Evolutionary conservation across 2,113 vertebrate genomes (phyloP), one percentile per base, ranked within the genome.

Genomic region (Lucifuga dentata): DNA sequence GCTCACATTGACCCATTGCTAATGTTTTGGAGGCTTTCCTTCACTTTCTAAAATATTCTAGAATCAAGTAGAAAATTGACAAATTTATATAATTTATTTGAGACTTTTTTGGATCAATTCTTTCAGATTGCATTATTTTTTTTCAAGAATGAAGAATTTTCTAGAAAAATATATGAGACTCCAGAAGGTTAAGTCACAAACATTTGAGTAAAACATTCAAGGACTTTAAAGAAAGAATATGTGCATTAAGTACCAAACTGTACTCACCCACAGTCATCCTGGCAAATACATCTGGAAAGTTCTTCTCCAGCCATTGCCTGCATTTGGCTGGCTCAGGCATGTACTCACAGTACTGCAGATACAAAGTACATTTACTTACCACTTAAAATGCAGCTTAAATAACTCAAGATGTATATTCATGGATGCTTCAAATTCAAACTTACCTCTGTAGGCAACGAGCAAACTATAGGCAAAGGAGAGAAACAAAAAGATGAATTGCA

Each of bases 291-390:
- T 96, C 95, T 65, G 98, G 98, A 75, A 98, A 99, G 89, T 99
- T 99, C 91, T 99, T 99, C 93, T 98, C 98, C 79, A 99, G 92
- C 98, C 98, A 99, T 8, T 98, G 97, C 79, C 97, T 95, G 86
- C 98, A 99, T 88, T 99, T 99, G 82, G 96, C 90, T 17, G 97
- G 96, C 87, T 99, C 97, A 8, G 98, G 98, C 98, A 99, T 99
- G 78, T 99, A 99, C 92, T 99, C 97, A 46, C 98, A 99, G 91
- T 99, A 99, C 98, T 99, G 66, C 8, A 56, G 33, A 75, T 23
- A 68, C 41, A 68, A 69, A 52, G 9, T 1, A 55, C 2, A 65
- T 5, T 59, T 17, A 68, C 13, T 55, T 13, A 53, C 0, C 12
- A 6, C 7, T 23, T 21, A 17, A 24, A 11, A 29, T 5, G 29